Base-by-base conservation (phyloP, 2,888 invertebrate species). In the Idaea straminata region DNA sequence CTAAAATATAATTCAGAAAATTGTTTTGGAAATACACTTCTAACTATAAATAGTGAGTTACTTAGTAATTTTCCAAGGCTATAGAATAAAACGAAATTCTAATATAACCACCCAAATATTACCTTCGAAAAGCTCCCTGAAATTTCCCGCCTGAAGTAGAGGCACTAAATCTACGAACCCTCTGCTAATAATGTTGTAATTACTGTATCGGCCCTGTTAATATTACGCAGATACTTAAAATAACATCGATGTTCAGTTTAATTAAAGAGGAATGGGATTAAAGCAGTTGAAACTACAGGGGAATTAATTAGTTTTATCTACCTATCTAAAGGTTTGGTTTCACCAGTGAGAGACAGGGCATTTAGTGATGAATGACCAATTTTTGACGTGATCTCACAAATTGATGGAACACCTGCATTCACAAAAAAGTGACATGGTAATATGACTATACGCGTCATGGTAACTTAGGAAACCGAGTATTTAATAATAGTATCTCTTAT, bases 141-240 rank as follows among this genome's bases (percentile, higher is more conserved):
- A 47, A 47, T 10, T 47, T 47, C 47, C 47, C 13, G 47, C 47
- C 3, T 47, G 10, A 47, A 47, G 47, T 47, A 47, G 69, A 75
- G 70, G 82, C 78, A 84, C 83, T 87, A 87, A 88, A 88, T 89
- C 88, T 85, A 81, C 74, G 77, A 75, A 79, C 80, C 83, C 72
- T 82, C 86, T 87, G 89, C 84, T 88, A 88, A 89, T 90, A 90
- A 89, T 86, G 86, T 81, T 75, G 87, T 91, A 91, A 91, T 90
- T 90, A 89, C 88, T 82, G 77, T 76, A 73, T 81, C 76, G 79
- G 78, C 80, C 80, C 83, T 85, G 87, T 91, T 76, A 76, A 76
- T 76, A 74, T 74, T 72, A 69, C 72, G 72, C 72, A 76, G 70
- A 63, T 47, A 47, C 47, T 47, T 47, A 47, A 47, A 47, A 64